A percentile compares a stretch with the other conserved stretches of the same genome.
Evolutionary conservation across 1,140 invertebrate genomes (phyloP).

Genomic region (Proales similis): DNA sequence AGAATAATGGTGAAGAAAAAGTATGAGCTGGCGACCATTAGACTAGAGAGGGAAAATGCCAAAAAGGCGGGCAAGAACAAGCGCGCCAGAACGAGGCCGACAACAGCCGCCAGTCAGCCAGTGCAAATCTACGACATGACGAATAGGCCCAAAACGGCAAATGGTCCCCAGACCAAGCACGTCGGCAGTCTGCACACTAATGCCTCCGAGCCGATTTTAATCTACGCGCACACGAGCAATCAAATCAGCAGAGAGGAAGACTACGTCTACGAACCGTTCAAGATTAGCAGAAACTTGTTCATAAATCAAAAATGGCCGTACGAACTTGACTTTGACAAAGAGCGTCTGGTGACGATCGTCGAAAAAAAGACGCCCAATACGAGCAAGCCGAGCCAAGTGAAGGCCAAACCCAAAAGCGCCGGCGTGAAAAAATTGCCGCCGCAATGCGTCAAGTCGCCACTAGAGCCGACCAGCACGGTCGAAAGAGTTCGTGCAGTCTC

Average conservation of each 20-base stretch:
- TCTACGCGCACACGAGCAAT: too few relatives aligned
- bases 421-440: too few relatives aligned
- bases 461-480: too few relatives aligned
- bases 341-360: too few relatives aligned
- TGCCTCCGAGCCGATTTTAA: too few relatives aligned
- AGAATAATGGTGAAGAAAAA: constrained; percentile 27
- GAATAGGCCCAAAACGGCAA: constrained; percentile 15
- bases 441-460: too few relatives aligned
- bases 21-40: constrained; percentile 16
- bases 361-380: too few relatives aligned
- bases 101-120: background rate
- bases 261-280: constrained; percentile 15
- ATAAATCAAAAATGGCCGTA: constrained; percentile 7
- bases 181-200: too few relatives aligned
- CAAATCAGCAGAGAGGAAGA: constrained; percentile 7
- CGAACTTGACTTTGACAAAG: constrained; percentile 13
- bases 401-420: too few relatives aligned
- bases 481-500: too few relatives aligned
- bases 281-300: background rate
- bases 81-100: constrained; percentile 9
- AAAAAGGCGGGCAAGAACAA: constrained; percentile 23
- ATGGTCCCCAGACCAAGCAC: constrained; percentile 16
- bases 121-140: background rate
- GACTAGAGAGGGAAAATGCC: background rate
- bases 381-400: too few relatives aligned